Evolutionary conservation across 2,888 invertebrate species (phyloP).

Genomic region (Stenoptilia bipunctidactyla): DNA sequence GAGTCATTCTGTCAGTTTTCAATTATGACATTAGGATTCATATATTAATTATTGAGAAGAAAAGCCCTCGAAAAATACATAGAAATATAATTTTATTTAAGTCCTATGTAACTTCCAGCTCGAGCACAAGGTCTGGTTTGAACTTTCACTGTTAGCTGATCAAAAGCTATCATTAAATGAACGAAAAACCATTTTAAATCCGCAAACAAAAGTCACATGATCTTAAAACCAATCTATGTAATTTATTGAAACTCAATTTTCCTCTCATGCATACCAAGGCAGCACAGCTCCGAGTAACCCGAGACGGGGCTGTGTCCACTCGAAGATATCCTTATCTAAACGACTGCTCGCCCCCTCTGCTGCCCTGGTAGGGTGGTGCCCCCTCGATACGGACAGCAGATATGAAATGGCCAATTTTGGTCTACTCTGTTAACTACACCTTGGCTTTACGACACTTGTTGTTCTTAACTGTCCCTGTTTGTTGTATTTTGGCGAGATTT

Average conservation of each 20-base stretch:
- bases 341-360: conserved; percentile 29
- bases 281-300: conserved; percentile 32
- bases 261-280: conserved; percentile 7
- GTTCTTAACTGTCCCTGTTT: conserved; percentile 14
- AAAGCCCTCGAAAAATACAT: no score
- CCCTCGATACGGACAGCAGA: conserved; percentile 35
- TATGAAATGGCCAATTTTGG: conserved; percentile 58
- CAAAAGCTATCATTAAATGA: no score
- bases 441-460: conserved; percentile 38
- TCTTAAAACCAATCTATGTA: neutral
- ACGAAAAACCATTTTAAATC: no score
- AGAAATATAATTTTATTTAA: no score
- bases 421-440: conserved; percentile 36
- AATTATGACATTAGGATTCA: neutral
- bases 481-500: conserved; percentile 1
- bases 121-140: no score
- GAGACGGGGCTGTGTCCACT: conserved; percentile 43
- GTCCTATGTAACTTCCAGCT: no score
- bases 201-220: no score
- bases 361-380: conserved; percentile 14
- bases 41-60: no score
- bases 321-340: conserved; percentile 61
- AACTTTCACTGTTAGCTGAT: no score
- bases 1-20: neutral
- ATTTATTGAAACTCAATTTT: neutral